A percentile compares a stretch with the other conserved stretches of the same genome.
phyloP scores from a whole-genome alignment of 2,888 invertebrate genomes.

The Palloptera scutellata region DNA sequence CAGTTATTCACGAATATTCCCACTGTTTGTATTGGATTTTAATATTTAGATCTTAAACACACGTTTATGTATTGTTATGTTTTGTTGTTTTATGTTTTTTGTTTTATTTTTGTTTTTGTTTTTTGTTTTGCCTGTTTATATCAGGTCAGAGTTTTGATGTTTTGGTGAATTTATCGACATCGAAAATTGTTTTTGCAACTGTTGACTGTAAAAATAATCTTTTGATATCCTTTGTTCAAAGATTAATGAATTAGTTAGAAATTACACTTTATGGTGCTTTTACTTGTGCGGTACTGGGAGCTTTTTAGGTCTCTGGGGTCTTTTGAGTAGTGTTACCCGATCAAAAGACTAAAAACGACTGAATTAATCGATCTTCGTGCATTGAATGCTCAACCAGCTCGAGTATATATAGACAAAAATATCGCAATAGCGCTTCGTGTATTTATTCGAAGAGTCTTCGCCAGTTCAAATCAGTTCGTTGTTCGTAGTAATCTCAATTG shows the following conservation, averaged over 20 bases:
- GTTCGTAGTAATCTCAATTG: no score
- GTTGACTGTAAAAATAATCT: constrained; percentile 8
- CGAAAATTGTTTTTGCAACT: constrained; percentile 45
- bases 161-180: constrained; percentile 62
- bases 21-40: constrained; percentile 19
- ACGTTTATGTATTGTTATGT: constrained; percentile 1
- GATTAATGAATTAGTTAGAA: background rate
- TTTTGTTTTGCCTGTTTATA: constrained; percentile 52
- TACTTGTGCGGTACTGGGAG: background rate
- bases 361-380: constrained; percentile 27
- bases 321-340: constrained; percentile 38
- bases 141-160: constrained; percentile 58
- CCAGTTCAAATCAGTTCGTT: no score
- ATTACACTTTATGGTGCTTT: background rate
- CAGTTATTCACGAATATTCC: background rate
- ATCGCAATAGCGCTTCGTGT: background rate
- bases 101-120: constrained; percentile 9
- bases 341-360: constrained; percentile 43
- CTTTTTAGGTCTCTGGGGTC: constrained; percentile 14
- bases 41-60: background rate
- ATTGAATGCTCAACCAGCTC: constrained; percentile 17
- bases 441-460: no score
- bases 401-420: constrained; percentile 20
- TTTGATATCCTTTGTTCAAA: constrained; percentile 3
- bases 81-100: constrained; percentile 11